Percentiles rank a stretch among this genome's conserved stretches.
Conservation (phyloP, 2,797 vertebrate genomes). For the Anas acuta region DNA sequence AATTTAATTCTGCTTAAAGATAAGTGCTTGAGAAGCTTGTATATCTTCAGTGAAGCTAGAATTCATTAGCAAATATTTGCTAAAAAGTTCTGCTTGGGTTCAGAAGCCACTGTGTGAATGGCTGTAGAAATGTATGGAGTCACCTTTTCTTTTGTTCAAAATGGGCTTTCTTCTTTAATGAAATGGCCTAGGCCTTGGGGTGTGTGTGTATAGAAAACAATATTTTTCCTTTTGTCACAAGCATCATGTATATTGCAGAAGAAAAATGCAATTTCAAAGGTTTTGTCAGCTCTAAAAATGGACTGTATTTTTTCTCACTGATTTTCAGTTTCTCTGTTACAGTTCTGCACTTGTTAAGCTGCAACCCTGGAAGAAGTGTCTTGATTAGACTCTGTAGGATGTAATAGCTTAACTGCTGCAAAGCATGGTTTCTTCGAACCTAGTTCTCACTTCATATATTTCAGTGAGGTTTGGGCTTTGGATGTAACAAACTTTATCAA, state of each 20-base stretch:
- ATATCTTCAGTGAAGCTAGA: not conserved
- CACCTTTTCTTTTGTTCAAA: not conserved
- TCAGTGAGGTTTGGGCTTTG: not conserved
- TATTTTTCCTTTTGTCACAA: not conserved
- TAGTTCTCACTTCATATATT: not conserved
- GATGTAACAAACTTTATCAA: not conserved
- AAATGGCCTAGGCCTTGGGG: not conserved
- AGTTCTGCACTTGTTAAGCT: not conserved
- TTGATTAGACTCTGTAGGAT: conserved; percentile 6
- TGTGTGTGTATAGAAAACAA: not conserved
- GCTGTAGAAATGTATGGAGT: not conserved
- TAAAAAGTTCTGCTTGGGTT: not conserved
- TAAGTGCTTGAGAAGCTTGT: not conserved
- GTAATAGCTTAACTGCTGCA: conserved; percentile 13
- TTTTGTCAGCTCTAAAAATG: not conserved
- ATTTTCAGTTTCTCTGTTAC: not conserved
- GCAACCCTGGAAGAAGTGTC: not conserved
- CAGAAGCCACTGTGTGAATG: not conserved
- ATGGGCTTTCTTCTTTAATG: not conserved
- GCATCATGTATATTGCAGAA: not conserved
- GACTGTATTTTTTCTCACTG: not conserved
- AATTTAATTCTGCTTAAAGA: not conserved
- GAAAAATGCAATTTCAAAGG: not conserved
- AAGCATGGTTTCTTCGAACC: conserved; percentile 15
- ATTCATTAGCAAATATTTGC: not conserved